A percentile compares a stretch with the other conserved stretches of the same genome.
Conservation (phyloP, 2,797 vertebrate genomes). For the Argyrosomus regius region DNA sequence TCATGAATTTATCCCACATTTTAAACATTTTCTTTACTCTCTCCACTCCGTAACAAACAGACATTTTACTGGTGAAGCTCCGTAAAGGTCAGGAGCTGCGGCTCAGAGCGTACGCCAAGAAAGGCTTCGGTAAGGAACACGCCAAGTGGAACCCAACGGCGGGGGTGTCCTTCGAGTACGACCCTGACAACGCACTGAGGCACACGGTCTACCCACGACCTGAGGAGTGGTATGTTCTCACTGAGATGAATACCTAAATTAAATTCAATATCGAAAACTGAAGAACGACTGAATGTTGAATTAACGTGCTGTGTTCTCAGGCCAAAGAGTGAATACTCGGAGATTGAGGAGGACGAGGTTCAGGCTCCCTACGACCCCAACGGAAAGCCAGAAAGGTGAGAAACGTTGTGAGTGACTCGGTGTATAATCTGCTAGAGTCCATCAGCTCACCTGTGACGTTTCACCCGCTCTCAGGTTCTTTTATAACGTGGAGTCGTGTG, state of each 20-base stretch:
- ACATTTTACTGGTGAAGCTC: slow-evolving; percentile 97
- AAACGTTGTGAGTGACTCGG: not conserved
- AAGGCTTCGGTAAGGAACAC: slow-evolving; percentile 98
- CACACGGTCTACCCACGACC: slow-evolving; percentile 97
- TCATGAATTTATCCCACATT: no score
- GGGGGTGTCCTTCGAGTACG: slow-evolving; percentile 96
- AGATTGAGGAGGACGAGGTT: slow-evolving; percentile 96
- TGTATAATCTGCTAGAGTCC: not conserved
- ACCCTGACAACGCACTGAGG: slow-evolving; percentile 95
- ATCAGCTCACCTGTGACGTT: not conserved
- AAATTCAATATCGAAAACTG: not conserved
- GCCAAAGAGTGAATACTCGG: slow-evolving; percentile 99
- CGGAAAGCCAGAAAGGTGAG: slow-evolving; percentile 95
- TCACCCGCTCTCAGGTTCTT: slow-evolving; percentile 87
- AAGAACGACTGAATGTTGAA: not conserved
- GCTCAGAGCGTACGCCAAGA: slow-evolving; percentile 96
- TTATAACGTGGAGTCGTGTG: slow-evolving; percentile 98
- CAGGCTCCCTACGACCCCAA: slow-evolving; percentile 96
- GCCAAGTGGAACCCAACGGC: slow-evolving; percentile 99
- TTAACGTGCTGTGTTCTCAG: slow-evolving; percentile 69
- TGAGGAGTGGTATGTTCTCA: slow-evolving; percentile 91
- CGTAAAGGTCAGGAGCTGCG: slow-evolving; percentile 97
- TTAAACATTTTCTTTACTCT: not conserved
- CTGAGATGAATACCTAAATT: no score
- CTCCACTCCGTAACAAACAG: slow-evolving; percentile 69